phyloP scores from a whole-genome alignment of 2,113 vertebrate genomes.

The Oryzias javanicus region DNA sequence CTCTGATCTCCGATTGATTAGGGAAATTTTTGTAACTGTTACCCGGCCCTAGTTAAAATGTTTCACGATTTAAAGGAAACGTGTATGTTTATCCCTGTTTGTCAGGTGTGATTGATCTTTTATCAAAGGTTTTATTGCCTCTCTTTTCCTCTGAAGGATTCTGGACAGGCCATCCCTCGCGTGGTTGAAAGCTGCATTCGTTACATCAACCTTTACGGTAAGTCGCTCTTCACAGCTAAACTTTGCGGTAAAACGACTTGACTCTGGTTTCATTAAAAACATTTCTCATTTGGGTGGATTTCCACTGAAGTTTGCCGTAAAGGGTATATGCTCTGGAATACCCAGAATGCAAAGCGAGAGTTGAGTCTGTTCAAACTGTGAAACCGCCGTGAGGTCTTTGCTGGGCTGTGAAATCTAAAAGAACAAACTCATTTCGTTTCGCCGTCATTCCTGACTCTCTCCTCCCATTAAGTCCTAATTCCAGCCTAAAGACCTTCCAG shows the following conservation, averaged over 20 bases:
- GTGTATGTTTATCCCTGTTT: not conserved
- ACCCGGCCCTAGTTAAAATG: too few species aligned
- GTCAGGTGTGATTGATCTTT: not conserved
- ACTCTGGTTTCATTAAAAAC: not conserved
- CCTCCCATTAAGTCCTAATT: conserved; percentile 59
- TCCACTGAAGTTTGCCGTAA: conserved; percentile 9
- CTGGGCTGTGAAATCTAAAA: conserved; percentile 9
- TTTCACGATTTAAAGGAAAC: too few species aligned
- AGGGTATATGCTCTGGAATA: not conserved
- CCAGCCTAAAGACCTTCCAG: conserved; percentile 38
- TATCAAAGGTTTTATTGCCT: conserved; percentile 24
- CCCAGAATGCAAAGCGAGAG: not conserved
- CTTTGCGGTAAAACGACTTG: not conserved
- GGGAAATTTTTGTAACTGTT: too few species aligned
- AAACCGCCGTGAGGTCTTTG: not conserved
- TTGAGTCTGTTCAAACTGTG: not conserved
- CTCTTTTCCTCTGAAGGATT: conserved; percentile 80
- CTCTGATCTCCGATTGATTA: too few species aligned
- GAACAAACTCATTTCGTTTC: conserved; percentile 44
- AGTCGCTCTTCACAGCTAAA: conserved; percentile 44
- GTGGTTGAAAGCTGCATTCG: conserved; percentile 98
- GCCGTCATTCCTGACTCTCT: conserved; percentile 25
- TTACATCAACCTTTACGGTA: conserved; percentile 98
- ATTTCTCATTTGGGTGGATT: conserved; percentile 27
- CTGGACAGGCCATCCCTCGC: conserved; percentile 92